phyloP scores from a whole-genome alignment of 2,797 vertebrate genomes.

The Rhabdophis nuchalis region DNA sequence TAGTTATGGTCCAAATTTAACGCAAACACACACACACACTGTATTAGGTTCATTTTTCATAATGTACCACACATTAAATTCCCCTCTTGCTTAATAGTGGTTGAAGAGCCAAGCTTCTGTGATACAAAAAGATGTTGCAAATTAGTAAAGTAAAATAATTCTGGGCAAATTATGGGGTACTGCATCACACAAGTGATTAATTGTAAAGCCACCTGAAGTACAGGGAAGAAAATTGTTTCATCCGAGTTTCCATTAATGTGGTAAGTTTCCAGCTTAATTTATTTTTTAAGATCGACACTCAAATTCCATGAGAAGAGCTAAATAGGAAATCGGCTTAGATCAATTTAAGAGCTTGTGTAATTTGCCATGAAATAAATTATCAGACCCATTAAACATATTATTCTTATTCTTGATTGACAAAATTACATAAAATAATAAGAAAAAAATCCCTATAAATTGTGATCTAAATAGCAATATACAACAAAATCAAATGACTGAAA shows the following conservation, averaged over 20 bases:
- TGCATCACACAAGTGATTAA: constrained; percentile 21
- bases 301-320: constrained; percentile 18
- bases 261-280: not conserved
- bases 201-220: constrained; percentile 15
- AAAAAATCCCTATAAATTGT: not conserved
- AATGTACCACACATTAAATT: constrained; percentile 17
- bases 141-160: constrained; percentile 9
- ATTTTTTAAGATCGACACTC: constrained; percentile 1
- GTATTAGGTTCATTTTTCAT: not conserved
- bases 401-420: not conserved
- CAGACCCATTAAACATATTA: not conserved
- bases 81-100: constrained; percentile 1
- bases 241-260: constrained; percentile 21
- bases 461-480: not conserved
- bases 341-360: constrained; percentile 3
- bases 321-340: constrained; percentile 10
- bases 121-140: constrained; percentile 18
- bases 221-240: constrained; percentile 18
- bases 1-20: not conserved
- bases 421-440: not conserved
- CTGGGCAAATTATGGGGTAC: constrained; percentile 7
- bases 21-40: not conserved
- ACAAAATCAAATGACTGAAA: not conserved
- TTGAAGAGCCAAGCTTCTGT: not conserved
- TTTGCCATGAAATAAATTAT: constrained; percentile 14